Evolutionary conservation across 1,140 invertebrate species (phyloP).

Genomic region (Bemisia tabaci): DNA sequence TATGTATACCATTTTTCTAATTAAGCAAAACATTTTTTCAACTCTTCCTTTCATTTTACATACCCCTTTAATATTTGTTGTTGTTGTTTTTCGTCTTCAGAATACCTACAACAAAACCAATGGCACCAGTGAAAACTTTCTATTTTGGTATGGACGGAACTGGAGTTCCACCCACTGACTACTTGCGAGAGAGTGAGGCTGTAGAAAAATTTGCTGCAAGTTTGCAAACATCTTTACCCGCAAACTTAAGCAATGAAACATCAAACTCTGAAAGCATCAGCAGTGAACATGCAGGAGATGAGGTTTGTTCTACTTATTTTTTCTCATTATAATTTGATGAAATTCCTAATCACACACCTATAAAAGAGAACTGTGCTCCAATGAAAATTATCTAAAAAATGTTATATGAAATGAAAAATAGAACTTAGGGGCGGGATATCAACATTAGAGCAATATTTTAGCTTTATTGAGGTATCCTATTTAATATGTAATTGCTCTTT

Average conservation of each 20-base stretch:
- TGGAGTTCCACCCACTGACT: constrained; percentile 5
- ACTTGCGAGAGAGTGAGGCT: constrained; percentile 15
- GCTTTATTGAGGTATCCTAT: too few species aligned
- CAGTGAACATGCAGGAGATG: constrained; percentile 17
- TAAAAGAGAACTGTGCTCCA: too few species aligned
- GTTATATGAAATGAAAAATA: too few species aligned
- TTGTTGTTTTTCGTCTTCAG: not conserved
- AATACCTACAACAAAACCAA: constrained; percentile 2
- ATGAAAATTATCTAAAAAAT: too few species aligned
- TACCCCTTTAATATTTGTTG: too few species aligned
- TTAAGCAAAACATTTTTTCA: too few species aligned
- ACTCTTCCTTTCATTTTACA: too few species aligned
- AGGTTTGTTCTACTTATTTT: constrained; percentile 10
- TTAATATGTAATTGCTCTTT: too few species aligned
- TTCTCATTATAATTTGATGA: not conserved
- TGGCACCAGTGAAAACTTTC: constrained; percentile 47
- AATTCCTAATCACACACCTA: not conserved
- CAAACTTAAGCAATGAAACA: constrained; percentile 10
- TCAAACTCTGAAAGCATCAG: constrained; percentile 18
- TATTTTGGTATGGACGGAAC: constrained; percentile 56
- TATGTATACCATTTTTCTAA: too few species aligned
- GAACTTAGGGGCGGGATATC: too few species aligned
- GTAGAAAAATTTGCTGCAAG: constrained; percentile 32
- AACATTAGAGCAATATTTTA: too few species aligned
- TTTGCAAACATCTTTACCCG: constrained; percentile 14